Conservation (phyloP, 2,888 invertebrate genomes). For the Rhopalosiphum nymphaeae region DNA sequence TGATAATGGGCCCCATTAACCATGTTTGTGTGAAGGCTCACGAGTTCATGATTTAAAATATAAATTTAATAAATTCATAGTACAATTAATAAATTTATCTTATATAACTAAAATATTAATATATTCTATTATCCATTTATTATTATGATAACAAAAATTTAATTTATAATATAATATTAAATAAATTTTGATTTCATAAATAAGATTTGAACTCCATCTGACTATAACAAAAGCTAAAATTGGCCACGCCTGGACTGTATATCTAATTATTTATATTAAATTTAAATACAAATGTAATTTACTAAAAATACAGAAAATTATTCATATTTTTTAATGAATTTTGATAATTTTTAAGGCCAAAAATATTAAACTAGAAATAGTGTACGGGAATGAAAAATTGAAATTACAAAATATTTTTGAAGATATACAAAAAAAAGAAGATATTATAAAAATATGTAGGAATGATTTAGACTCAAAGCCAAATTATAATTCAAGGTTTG, state of each 20-base stretch:
- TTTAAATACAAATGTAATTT: neutral
- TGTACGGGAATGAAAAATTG: slow-evolving; percentile 26
- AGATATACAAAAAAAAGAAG: slow-evolving; percentile 59
- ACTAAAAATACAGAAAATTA: neutral
- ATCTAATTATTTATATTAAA: neutral
- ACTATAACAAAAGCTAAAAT: no score
- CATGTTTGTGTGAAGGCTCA: no score
- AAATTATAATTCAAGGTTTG: slow-evolving; percentile 61
- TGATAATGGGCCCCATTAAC: no score
- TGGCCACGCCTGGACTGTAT: neutral
- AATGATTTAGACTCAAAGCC: slow-evolving; percentile 60
- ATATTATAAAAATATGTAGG: slow-evolving; percentile 48
- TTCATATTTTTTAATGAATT: neutral
- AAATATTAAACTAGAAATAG: slow-evolving; percentile 24
- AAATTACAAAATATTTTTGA: slow-evolving; percentile 54
- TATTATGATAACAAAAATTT: no score
- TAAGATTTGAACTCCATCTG: no score
- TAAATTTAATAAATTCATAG: no score
- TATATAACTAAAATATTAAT: no score
- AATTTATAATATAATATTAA: no score
- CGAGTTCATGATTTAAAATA: no score
- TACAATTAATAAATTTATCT: no score
- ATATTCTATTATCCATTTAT: no score
- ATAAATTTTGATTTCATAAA: no score
- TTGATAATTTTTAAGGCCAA: slow-evolving; percentile 20